A percentile compares a stretch with the other conserved stretches of the same genome.
Conservation (phyloP, 2,797 vertebrate genomes). For the Diglossa cyanea region DNA sequence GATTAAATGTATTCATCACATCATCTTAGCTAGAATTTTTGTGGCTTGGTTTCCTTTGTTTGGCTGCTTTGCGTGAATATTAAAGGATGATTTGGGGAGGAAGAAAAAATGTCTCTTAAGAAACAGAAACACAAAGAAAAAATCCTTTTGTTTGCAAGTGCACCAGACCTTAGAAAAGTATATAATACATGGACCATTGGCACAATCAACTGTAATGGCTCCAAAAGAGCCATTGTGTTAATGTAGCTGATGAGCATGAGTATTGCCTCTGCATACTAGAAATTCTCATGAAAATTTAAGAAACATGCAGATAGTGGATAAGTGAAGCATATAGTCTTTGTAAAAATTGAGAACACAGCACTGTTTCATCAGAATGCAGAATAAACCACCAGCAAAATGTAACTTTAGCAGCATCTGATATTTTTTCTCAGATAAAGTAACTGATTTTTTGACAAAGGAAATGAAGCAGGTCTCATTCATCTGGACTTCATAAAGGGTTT, state of each 20-base stretch:
- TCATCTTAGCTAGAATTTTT: background rate
- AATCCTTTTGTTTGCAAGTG: conserved; percentile 71
- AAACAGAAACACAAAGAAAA: conserved; percentile 62
- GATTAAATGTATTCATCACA: conserved; percentile 29
- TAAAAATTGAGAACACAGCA: conserved; percentile 30
- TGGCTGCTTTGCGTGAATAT: conserved; percentile 52
- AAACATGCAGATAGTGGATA: conserved; percentile 34
- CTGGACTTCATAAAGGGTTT: conserved; percentile 38
- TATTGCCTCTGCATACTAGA: conserved; percentile 65
- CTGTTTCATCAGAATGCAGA: conserved; percentile 22
- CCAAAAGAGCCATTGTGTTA: conserved; percentile 73
- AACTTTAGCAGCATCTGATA: conserved; percentile 3
- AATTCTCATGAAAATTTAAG: conserved; percentile 63
- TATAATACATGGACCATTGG: conserved; percentile 73
- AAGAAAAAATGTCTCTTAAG: conserved; percentile 23
- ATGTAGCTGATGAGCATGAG: conserved; percentile 59
- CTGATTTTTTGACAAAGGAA: conserved; percentile 24
- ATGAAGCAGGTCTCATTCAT: conserved; percentile 31
- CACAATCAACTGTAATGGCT: conserved; percentile 62
- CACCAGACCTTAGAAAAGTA: conserved; percentile 70
- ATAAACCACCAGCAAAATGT: conserved; percentile 33
- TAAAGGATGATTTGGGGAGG: conserved; percentile 9
- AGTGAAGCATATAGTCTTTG: conserved; percentile 50
- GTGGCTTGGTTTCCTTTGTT: conserved; percentile 19
- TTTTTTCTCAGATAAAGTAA: background rate